Evolutionary conservation across 2,797 vertebrate genomes (phyloP).

Genomic region (Acomys russatus): DNA sequence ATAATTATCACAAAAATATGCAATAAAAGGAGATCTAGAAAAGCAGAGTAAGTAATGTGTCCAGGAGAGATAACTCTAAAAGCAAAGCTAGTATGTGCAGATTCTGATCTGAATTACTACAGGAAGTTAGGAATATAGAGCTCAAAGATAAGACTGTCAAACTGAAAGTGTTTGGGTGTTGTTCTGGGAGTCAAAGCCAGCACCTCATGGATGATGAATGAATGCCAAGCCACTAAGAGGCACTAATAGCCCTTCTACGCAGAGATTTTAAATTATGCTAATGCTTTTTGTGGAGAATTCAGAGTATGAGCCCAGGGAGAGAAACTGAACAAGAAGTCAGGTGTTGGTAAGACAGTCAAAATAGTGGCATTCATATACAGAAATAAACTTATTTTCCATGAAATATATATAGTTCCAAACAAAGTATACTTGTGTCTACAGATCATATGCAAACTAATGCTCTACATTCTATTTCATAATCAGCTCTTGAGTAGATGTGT

Average conservation of each 20-base stretch:
- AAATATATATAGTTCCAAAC: not conserved
- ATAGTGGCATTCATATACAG: not conserved
- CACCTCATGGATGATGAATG: not conserved
- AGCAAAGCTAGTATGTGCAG: not conserved
- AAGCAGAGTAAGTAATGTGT: not conserved
- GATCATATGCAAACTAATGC: not conserved
- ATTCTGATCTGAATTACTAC: not conserved
- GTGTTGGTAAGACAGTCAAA: not conserved
- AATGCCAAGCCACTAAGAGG: not conserved
- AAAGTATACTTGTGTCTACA: not conserved
- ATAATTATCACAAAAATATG: no score
- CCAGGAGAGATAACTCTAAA: not conserved
- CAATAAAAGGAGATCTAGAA: not conserved
- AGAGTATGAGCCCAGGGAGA: not conserved
- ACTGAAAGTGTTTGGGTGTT: not conserved
- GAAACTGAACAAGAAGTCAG: not conserved
- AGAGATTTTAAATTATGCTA: not conserved
- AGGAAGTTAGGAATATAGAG: not conserved
- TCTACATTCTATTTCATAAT: not conserved
- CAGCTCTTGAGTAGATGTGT: not conserved
- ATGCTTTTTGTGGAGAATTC: not conserved
- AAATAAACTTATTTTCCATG: conserved; percentile 9
- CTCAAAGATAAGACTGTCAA: not conserved
- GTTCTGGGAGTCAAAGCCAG: not conserved
- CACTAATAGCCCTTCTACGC: not conserved